Evolutionary conservation across 2,113 vertebrate genomes (phyloP).

Genomic region (Ranitomeya variabilis): DNA sequence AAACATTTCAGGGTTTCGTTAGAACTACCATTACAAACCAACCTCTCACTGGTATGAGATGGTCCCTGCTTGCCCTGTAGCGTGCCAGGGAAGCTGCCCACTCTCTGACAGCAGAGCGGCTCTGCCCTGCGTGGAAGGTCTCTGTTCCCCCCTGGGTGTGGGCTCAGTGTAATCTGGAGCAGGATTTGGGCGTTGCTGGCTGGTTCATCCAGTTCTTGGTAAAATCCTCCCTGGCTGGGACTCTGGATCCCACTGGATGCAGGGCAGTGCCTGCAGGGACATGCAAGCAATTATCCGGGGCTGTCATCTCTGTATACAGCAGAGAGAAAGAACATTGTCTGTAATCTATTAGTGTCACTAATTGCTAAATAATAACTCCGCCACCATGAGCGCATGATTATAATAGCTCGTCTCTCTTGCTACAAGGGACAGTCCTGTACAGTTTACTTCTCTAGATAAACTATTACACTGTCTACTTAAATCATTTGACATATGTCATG

Average conservation of each 20-base stretch:
- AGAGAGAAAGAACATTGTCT: constrained; percentile 38
- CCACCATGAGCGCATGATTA: constrained; percentile 47
- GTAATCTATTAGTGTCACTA: constrained; percentile 58
- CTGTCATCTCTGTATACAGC: constrained; percentile 52
- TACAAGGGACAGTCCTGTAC: constrained; percentile 41
- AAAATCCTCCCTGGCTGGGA: constrained; percentile 52
- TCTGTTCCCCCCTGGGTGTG: constrained; percentile 46
- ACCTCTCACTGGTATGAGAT: not conserved
- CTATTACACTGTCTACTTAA: not conserved
- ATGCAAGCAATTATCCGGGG: constrained; percentile 45
- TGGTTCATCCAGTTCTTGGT: constrained; percentile 57
- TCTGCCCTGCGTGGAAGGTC: constrained; percentile 46
- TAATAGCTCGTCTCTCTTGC: constrained; percentile 28
- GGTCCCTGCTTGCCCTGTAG: not conserved
- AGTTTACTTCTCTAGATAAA: constrained; percentile 14
- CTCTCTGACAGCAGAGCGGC: constrained; percentile 29
- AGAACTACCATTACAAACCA: not conserved
- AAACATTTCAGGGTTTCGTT: not conserved
- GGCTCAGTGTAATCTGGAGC: constrained; percentile 53
- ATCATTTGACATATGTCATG: not conserved
- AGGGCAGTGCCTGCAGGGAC: constrained; percentile 56
- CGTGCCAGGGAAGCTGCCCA: constrained; percentile 24
- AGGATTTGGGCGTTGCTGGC: constrained; percentile 55
- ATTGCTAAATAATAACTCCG: constrained; percentile 57
- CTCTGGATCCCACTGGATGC: constrained; percentile 58